phyloP scores from a whole-genome alignment of 1,140 invertebrate species.

The Lucilia cuprina region DNA sequence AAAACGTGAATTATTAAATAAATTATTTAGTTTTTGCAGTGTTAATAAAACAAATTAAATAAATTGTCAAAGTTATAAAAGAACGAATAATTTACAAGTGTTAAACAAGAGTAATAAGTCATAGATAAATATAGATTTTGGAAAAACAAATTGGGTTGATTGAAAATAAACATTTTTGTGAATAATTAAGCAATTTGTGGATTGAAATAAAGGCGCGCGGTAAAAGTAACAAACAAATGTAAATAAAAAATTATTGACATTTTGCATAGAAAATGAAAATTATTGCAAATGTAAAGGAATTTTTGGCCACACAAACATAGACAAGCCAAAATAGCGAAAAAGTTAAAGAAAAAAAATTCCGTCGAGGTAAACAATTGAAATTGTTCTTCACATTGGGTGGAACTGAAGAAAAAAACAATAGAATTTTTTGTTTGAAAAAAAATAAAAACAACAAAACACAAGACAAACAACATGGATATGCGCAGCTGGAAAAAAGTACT shows the following conservation, averaged over 20 bases:
- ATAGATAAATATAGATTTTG: too few relatives aligned
- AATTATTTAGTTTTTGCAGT: neutral
- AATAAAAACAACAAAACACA: neutral
- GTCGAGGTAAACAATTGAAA: neutral
- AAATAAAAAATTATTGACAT: neutral
- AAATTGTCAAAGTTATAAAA: too few relatives aligned
- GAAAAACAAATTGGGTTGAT: too few relatives aligned
- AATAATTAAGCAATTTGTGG: too few relatives aligned
- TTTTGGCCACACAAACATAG: neutral
- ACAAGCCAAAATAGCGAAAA: too few relatives aligned
- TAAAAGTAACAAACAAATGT: neutral
- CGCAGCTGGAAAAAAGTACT: slow-evolving; percentile 51
- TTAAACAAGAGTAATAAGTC: too few relatives aligned
- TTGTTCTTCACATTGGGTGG: neutral
- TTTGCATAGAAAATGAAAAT: neutral
- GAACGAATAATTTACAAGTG: too few relatives aligned
- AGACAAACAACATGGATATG: slow-evolving; percentile 44
- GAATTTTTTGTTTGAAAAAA: neutral
- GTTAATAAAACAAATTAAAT: neutral
- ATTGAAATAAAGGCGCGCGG: neutral
- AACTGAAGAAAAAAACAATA: neutral
- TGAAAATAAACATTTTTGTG: too few relatives aligned
- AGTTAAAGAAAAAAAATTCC: neutral
- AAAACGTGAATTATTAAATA: slow-evolving; percentile 18
- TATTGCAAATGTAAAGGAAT: neutral